Conservation (phyloP, 2,113 vertebrate genomes). For the Pyrgilauda ruficollis region DNA sequence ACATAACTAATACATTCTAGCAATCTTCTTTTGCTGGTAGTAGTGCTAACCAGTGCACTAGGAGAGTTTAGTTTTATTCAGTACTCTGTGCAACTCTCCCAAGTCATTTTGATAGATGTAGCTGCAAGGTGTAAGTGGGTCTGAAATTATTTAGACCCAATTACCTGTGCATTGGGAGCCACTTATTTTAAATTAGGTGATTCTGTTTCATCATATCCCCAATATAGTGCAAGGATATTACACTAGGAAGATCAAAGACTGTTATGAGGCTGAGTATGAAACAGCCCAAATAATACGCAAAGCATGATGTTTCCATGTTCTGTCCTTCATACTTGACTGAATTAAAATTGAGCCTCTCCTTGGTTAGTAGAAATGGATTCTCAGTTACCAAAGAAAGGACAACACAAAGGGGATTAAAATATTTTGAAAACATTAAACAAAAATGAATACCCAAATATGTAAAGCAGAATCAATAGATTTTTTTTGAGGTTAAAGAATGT, state of each 20-base stretch:
- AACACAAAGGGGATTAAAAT: not conserved
- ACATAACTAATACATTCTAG: not conserved
- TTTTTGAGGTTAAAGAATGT: not conserved
- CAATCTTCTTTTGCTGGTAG: not conserved
- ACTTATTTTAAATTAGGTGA: conserved; percentile 36
- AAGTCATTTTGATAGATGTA: conserved; percentile 2
- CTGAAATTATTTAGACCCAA: conserved; percentile 54
- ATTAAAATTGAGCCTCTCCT: not conserved
- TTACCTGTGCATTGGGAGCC: conserved; percentile 14
- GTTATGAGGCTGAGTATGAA: not conserved
- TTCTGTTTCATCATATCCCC: conserved; percentile 45
- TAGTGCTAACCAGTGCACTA: not conserved
- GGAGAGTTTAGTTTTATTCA: conserved; percentile 20
- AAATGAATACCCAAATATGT: not conserved
- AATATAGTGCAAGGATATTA: not conserved
- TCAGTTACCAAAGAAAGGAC: not conserved
- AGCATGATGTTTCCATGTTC: not conserved
- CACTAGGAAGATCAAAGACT: conserved; percentile 30
- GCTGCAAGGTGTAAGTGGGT: not conserved
- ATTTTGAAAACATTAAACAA: not conserved
- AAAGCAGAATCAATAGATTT: not conserved
- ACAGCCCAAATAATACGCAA: conserved; percentile 7
- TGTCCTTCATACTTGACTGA: not conserved
- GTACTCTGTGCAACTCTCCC: not conserved
- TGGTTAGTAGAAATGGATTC: not conserved